Conservation (phyloP, 2,888 invertebrate species). For the Alcis repandata region DNA sequence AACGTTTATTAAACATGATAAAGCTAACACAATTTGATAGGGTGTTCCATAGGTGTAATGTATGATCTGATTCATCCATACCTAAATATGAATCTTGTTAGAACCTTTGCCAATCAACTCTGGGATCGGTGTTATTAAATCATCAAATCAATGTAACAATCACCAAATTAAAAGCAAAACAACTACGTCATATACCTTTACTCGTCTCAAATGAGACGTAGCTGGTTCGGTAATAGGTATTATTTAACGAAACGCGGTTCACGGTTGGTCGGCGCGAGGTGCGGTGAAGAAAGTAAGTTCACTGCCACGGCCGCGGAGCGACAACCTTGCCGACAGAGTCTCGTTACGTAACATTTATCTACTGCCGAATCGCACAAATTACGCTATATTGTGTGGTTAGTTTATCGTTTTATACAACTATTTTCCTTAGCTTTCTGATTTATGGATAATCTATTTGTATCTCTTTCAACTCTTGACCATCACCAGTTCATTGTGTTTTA, state of each 20-base stretch:
- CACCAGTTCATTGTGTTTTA: neutral
- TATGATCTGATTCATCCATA: neutral
- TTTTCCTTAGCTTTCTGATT: neutral
- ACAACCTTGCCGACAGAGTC: conserved; percentile 71
- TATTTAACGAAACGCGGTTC: conserved; percentile 63
- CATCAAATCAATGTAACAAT: conserved; percentile 15
- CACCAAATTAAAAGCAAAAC: conserved; percentile 15
- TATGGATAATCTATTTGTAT: neutral
- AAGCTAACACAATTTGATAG: neutral
- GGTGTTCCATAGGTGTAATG: neutral
- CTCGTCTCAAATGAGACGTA: conserved; percentile 47
- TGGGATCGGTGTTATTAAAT: neutral
- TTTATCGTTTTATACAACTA: neutral
- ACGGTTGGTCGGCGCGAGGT: conserved; percentile 70
- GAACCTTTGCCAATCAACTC: neutral
- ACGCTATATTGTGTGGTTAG: conserved; percentile 5
- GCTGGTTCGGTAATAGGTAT: conserved; percentile 55
- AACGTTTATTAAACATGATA: neutral
- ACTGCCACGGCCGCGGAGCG: conserved; percentile 83
- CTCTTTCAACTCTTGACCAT: neutral
- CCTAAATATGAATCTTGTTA: neutral
- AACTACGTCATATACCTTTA: conserved; percentile 22
- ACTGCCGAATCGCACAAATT: conserved; percentile 59
- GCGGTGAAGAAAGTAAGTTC: conserved; percentile 83
- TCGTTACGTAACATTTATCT: conserved; percentile 60